Evolutionary conservation across 2,797 vertebrate species (phyloP), one percentile per base, ranked within the genome.

Genomic region (Ceryle rudis): DNA sequence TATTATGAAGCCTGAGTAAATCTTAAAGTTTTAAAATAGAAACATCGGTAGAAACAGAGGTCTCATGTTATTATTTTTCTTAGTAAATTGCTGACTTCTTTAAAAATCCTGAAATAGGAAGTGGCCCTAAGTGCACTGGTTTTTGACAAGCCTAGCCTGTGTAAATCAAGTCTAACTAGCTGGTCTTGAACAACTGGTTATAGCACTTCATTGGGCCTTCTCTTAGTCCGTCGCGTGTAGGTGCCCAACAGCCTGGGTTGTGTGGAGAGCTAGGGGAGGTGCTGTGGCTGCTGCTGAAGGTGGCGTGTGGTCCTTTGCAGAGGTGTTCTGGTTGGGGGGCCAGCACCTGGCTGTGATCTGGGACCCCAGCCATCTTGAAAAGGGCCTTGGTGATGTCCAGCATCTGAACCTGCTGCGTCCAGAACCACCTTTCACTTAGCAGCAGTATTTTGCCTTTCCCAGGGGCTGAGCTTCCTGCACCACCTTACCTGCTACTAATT

Each of bases 11-110:
- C 37, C 29, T 47, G 37, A 82, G 47, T 72, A 93, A 84, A 77
- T 61, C 31, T 69, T 81, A 25, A 52, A 44, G 23, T 87, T 97
- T 91, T 89, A 81, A 96, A 96, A 90, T 94, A 82, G 0, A 95
- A 44, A 51, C 20, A 23, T 90, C 10, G 37, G 7, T 95, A 83
- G 29, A 93, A 95, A 79, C 14, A 65, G 25, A 71, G 18, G 33
- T 62, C 69, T 95, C 65, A 31, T 83, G 29, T 81, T 64, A 3
- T 66, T 81, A 35, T 86, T 93, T 91, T 91, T 85, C 4, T 1
- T 84, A 46, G 41, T 61, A 80, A 79, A 62, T 74, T 37, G 18
- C 31, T 46, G 26, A 44, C 28, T 88, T 25, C 61, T 57, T 37
- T 9, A 57, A 58, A 71, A 65, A 54, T 7, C 4, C 8, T 74